These are phyloP conservation scores for Pterostichus niger DNA, from an alignment of 2,888 invertebrate genomes.

Conservation along the genomic window DNA sequence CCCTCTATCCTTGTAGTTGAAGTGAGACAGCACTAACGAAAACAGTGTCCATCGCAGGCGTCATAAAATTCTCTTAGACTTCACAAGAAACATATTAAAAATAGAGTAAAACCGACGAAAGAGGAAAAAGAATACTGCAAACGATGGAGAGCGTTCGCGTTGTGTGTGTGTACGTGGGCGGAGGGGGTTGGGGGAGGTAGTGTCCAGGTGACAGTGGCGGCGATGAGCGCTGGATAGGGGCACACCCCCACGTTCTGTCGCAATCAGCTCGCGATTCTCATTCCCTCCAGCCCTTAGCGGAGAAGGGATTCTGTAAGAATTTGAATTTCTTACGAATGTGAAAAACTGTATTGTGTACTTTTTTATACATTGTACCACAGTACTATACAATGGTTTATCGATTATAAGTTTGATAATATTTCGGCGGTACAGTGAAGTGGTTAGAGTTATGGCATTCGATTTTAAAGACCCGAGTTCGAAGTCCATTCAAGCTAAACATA, in stretches of 20 bases:
- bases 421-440: no score
- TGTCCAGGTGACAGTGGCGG: slow-evolving; percentile 55
- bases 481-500: no score
- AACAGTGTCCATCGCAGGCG: slow-evolving; percentile 59
- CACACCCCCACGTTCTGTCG: slow-evolving; percentile 10
- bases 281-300: slow-evolving; percentile 21
- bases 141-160: slow-evolving; percentile 13
- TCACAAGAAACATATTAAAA: slow-evolving; percentile 61
- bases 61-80: slow-evolving; percentile 57
- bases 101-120: slow-evolving; percentile 26
- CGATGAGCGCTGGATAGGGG: background rate
- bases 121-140: slow-evolving; percentile 39
- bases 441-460: no score
- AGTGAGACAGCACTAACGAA: slow-evolving; percentile 40
- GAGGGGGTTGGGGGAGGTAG: background rate
- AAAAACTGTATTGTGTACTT: no score
- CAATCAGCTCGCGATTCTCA: slow-evolving; percentile 30
- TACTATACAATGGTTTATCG: no score
- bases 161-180: background rate
- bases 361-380: no score
- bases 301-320: slow-evolving; percentile 29
- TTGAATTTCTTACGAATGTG: background rate
- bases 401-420: no score
- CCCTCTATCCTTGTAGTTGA: background rate
- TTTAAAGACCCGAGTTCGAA: no score